Evolutionary conservation across 2,797 vertebrate species (phyloP).

Genomic region (Gadopsis marmoratus): DNA sequence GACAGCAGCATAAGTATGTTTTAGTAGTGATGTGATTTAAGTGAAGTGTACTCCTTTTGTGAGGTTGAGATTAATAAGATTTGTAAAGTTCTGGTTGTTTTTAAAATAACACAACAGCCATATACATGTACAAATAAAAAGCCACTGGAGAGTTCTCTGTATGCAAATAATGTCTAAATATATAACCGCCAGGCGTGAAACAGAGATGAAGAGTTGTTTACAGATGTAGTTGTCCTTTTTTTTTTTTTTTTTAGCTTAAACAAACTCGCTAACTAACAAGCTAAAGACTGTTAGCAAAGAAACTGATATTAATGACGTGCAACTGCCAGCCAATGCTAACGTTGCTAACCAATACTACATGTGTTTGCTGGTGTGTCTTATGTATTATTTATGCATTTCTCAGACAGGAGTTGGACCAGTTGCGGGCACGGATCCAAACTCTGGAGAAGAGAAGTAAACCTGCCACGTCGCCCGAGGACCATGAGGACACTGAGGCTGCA

Average conservation of each 20-base stretch:
- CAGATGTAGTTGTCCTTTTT: not conserved
- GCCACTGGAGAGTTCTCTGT: not conserved
- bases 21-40: not conserved
- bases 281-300: not conserved
- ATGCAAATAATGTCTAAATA: conserved; percentile 20
- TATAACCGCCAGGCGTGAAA: not conserved
- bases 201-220: not conserved
- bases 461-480: conserved; percentile 22
- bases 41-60: not conserved
- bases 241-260: no score
- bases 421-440: conserved; percentile 76
- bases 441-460: conserved; percentile 71
- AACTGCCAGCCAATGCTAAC: not conserved
- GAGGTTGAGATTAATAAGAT: not conserved
- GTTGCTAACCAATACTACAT: no score
- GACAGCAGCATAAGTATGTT: conserved; percentile 71
- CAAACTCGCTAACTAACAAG: not conserved
- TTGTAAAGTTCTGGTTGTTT: not conserved
- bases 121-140: not conserved
- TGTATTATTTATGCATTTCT: conserved; percentile 13
- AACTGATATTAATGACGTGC: not conserved
- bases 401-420: conserved; percentile 85
- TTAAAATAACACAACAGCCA: not conserved
- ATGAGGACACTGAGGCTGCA: conserved; percentile 66
- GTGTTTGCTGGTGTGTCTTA: not conserved